A percentile compares a stretch with the other conserved stretches of the same genome.
These are phyloP conservation scores for Drosophila colorata DNA, from an alignment of 2,888 invertebrate species.

Conservation along the genomic window DNA sequence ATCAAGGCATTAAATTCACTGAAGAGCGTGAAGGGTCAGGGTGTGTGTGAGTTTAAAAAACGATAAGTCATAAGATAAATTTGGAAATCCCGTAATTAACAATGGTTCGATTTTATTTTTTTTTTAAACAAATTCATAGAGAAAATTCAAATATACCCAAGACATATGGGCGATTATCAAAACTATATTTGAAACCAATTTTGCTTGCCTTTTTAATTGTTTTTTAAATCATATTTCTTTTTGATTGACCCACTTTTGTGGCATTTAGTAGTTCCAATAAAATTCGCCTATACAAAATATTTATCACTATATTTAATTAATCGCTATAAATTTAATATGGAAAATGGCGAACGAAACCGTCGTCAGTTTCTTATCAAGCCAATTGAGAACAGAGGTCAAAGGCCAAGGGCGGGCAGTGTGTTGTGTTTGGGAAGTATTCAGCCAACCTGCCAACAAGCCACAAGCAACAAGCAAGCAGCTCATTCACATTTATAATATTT, in stretches of 20 bases:
- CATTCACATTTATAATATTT: slow-evolving; percentile 65
- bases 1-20: too few relatives aligned
- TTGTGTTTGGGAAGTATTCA: not conserved
- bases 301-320: too few relatives aligned
- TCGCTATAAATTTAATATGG: too few relatives aligned
- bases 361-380: slow-evolving; percentile 63
- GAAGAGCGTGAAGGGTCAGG: too few relatives aligned
- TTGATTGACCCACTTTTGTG: not conserved
- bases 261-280: slow-evolving; percentile 5
- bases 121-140: too few relatives aligned
- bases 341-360: slow-evolving; percentile 14
- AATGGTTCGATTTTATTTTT: too few relatives aligned
- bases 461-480: slow-evolving; percentile 54
- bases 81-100: too few relatives aligned
- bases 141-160: too few relatives aligned
- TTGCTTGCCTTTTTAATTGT: too few relatives aligned
- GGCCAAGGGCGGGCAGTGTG: slow-evolving; percentile 29
- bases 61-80: too few relatives aligned
- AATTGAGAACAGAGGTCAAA: slow-evolving; percentile 35
- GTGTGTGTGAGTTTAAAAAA: too few relatives aligned
- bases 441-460: slow-evolving; percentile 10
- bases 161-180: too few relatives aligned
- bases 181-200: not conserved
- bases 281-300: not conserved
- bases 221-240: not conserved